Evolutionary conservation across 2,888 invertebrate species (phyloP), one percentile per base, ranked within the genome.

Genomic region (Stegophylla sp.): DNA sequence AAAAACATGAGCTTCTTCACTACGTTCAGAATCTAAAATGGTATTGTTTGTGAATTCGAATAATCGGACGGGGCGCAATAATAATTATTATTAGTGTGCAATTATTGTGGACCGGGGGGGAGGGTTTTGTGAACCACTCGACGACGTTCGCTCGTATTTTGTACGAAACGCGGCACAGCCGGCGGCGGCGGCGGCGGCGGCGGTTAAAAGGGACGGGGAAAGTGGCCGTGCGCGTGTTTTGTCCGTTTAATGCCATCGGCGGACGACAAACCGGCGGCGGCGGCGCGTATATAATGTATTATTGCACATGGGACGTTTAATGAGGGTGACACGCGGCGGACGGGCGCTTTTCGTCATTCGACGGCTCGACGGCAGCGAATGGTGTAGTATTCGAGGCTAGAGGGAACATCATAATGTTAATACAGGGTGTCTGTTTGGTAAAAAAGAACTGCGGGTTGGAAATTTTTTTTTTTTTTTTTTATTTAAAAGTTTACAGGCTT

Each of bases 281-380:
- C 43, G 81, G 75, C 53, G 63, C 41, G 69, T 59, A 67, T 61
- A n/a, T n/a, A n/a, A n/a, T n/a, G n/a, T n/a, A 81, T 66, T 82
- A 82, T 73, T 74, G 82, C 66, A 53, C 64, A 61, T 74, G 74
- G 72, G 51, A 56, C 61, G 48, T 48, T 53, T 59, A 75, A 69
- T 61, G 76, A 53, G 82, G 71, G 82, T 53, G 76, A 63, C 61
- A 76, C 26, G 69, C 43, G 20, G 51, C 17, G n/a, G 3, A 7
- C 17, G 7, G 17, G 17, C 48, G 48, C 12, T 17, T 4, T 3
- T 17, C 0, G 10, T 15, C 53, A 4, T 53, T 20, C 20, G 45
- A 20, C 61, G 23, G 17, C 28, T 48, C 67, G 82, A 69, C 45
- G 4, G n/a, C n/a, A n/a, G n/a, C n/a, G n/a, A n/a, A n/a, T n/a